Conservation (phyloP, 2,888 invertebrate species). For the Diarsia dahlii region DNA sequence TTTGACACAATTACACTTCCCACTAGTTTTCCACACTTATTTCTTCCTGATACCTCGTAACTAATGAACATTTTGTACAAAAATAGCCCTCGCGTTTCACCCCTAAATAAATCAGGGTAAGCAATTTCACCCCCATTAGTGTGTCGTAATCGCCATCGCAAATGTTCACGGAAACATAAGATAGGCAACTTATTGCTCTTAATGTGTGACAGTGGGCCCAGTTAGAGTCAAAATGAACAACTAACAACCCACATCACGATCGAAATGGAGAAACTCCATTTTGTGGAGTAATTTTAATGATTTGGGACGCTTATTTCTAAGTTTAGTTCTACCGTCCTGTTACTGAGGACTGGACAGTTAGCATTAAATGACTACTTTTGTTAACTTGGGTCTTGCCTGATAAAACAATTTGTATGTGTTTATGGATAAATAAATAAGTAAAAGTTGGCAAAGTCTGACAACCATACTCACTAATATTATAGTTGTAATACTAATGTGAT, state of each 20-base stretch:
- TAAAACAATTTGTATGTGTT: no score
- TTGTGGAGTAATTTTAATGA: not conserved
- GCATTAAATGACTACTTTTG: no score
- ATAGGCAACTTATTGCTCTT: constrained; percentile 45
- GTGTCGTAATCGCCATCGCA: constrained; percentile 63
- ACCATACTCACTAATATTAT: no score
- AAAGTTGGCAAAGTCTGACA: not conserved
- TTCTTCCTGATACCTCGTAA: constrained; percentile 10
- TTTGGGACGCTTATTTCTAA: not conserved
- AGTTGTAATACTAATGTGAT: no score
- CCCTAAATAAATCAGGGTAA: constrained; percentile 76
- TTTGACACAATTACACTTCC: not conserved
- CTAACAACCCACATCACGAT: not conserved
- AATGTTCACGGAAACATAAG: constrained; percentile 54
- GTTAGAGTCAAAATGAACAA: not conserved
- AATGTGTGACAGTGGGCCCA: not conserved
- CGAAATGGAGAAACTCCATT: not conserved
- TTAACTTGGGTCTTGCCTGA: no score
- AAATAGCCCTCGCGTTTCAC: constrained; percentile 31
- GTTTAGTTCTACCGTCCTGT: no score
- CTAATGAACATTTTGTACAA: constrained; percentile 22
- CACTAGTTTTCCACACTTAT: not conserved
- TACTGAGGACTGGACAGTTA: no score
- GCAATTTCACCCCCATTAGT: constrained; percentile 76
- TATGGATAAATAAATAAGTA: no score